Evolutionary conservation across 2,888 invertebrate species (phyloP), one percentile per base, ranked within the genome.

Genomic region (Tholera decimalis): DNA sequence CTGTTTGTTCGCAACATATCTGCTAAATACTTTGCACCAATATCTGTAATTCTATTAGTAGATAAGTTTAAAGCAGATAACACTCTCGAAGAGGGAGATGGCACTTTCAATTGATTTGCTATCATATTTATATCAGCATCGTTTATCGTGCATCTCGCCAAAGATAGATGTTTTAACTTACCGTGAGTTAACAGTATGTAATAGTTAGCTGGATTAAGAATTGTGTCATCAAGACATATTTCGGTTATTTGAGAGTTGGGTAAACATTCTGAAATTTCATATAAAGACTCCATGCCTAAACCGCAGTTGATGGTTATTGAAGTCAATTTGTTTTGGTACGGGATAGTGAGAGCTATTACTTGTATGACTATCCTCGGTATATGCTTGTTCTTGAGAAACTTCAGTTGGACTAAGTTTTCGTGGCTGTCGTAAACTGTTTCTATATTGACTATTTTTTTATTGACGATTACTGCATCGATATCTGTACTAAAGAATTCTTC

Each of bases 11-110:
- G 80, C 2, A 93, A 58, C 0, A 83, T 83, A 2, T 86, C 66
- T 0, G 86, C 88, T 55, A 93, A 50, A 63, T 70, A 70, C 18
- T 77, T 83, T 0, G 83, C 88, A 0, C 93, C 93, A 0, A 67
- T 13, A 77, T 93, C 89, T 1, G 92, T 90, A 9, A 94, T 92
- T 56, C 59, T 83, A 44, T 94, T 93, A 0, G 89, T 84, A 2
- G 92, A 79, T 37, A 94, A 64, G 70, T 92, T 93, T 0, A 93
- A 73, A 13, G 85, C 68, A 1, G 62, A 56, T 44, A 94, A 66
- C 3, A 78, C 78, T 63, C 82, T 85, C 0, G 92, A 89, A 0
- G 89, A 85, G 2, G 88, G 83, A 15, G 62, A 54, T 0, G 88
- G 86, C 41, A 80, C 70, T 0, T 22, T 22, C 1, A 93, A 54